Percentiles rank a stretch among this genome's conserved stretches.
These are phyloP conservation scores for Diplodus puntazzo DNA, from an alignment of 2,797 vertebrate species.

Conservation along the genomic window DNA sequence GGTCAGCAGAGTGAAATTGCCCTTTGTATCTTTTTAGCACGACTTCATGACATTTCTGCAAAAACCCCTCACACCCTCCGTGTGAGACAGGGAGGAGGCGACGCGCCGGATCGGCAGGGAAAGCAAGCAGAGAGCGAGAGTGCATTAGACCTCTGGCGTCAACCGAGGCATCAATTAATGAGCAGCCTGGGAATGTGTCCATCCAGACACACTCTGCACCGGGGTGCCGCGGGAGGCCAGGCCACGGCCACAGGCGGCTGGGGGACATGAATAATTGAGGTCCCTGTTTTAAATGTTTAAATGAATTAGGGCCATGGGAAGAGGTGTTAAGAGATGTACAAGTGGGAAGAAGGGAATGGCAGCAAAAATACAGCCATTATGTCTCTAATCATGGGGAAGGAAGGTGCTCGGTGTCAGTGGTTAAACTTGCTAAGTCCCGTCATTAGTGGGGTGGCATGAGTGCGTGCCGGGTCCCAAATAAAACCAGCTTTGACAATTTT, in stretches of 20 bases:
- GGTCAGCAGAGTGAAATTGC: slow-evolving; percentile 49
- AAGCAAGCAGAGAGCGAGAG: slow-evolving; percentile 65
- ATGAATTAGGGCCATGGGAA: slow-evolving; percentile 72
- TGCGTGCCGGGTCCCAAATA: neutral
- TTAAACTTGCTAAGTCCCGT: slow-evolving; percentile 14
- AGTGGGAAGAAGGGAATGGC: slow-evolving; percentile 40
- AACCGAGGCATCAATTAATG: slow-evolving; percentile 82
- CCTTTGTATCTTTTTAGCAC: slow-evolving; percentile 58
- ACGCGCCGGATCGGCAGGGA: slow-evolving; percentile 49
- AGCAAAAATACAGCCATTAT: slow-evolving; percentile 58
- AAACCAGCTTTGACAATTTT: neutral
- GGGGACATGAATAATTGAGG: slow-evolving; percentile 81
- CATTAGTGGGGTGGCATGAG: slow-evolving; percentile 18
- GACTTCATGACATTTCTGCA: slow-evolving; percentile 61
- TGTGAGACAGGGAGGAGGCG: slow-evolving; percentile 47
- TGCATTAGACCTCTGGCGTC: slow-evolving; percentile 79
- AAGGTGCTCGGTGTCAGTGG: slow-evolving; percentile 17
- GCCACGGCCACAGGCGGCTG: slow-evolving; percentile 59
- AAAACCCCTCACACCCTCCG: slow-evolving; percentile 43
- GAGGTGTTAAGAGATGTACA: slow-evolving; percentile 68
- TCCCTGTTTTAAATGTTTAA: slow-evolving; percentile 79
- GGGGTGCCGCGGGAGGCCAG: slow-evolving; percentile 55
- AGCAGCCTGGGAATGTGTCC: slow-evolving; percentile 76
- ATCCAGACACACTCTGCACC: slow-evolving; percentile 78
- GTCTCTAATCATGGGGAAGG: slow-evolving; percentile 46